Base-by-base conservation (phyloP, 2,888 invertebrate genomes). In the Oxyteleia sp. region DNA sequence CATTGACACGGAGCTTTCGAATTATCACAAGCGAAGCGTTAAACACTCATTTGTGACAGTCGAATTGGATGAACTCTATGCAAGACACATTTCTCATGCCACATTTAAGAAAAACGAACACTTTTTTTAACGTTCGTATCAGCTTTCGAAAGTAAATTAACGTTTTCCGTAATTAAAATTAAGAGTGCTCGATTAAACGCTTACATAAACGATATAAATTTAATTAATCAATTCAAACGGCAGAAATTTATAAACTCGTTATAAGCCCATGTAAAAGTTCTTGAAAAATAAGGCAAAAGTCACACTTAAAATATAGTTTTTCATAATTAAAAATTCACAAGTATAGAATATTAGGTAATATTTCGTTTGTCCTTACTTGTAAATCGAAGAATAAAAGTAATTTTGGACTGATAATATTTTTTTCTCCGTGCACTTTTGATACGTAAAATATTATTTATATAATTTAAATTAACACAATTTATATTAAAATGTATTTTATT, bases 1-100 rank as follows among this genome's bases (percentile, higher is more conserved):
- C n/a, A 47, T 41, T 16, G 13, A n/a, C 15, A 29, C 15, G 20
- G 16, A 16, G 35, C 49, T 64, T 51, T 51, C 38, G 20, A 51
- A 35, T 45, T 45, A 45, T 45, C 45, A 45, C 49, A 35, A 13
- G n/a, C n/a, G 13, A 51, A 13, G 47, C 64, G 64, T 38, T 32
- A 38, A 38, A 35, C 38, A 51, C 11, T 51, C 51, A 51, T 51
- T 51, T 47, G 47, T 51, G 49, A 35, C 47, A 64, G 2, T 47
- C 16, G 32, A 20, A 15, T 26, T 45, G n/a, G 64, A 51, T 16
- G 38, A 45, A 64, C n/a, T 51, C 26, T 5, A 26, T 20, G 13
- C 23, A 10, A 32, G 23, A 41, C 3, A 41, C 29, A 57, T 35
- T 57, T 57, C 35, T 57, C 55, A 35, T 41, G 11, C n/a, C 16